Evolutionary conservation across 2,797 vertebrate species (phyloP).

Genomic region (Scolopax bukidnonensis): DNA sequence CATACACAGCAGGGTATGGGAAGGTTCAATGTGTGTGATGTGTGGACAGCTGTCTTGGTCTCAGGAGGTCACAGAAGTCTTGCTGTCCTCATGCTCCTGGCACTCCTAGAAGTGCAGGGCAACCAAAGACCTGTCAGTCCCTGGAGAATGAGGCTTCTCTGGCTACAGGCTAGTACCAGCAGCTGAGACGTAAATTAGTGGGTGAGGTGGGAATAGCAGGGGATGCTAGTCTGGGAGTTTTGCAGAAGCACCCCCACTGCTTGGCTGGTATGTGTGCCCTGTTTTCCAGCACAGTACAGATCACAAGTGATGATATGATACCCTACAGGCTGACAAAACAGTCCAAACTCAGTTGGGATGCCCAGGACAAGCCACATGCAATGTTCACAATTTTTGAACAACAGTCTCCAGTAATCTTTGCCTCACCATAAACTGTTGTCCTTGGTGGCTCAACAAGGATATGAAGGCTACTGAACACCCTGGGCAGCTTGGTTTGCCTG

Average conservation of each 20-base stretch:
- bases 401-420: background rate
- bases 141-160: background rate
- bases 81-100: background rate
- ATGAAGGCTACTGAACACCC: background rate
- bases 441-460: background rate
- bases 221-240: background rate
- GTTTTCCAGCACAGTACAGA: background rate
- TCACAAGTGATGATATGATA: background rate
- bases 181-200: background rate
- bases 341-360: background rate
- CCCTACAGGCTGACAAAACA: background rate
- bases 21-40: background rate
- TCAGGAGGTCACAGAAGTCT: background rate
- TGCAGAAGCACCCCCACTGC: background rate
- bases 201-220: background rate
- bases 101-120: background rate
- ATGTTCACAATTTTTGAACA: background rate
- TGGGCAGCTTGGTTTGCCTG: background rate
- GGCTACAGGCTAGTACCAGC: background rate
- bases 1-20: background rate
- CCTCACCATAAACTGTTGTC: background rate
- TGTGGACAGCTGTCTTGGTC: background rate
- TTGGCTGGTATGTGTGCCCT: background rate
- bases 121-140: background rate
- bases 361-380: background rate